Evolutionary conservation across 2,797 vertebrate species (phyloP).

Genomic region (Rousettus madagascariensis): DNA sequence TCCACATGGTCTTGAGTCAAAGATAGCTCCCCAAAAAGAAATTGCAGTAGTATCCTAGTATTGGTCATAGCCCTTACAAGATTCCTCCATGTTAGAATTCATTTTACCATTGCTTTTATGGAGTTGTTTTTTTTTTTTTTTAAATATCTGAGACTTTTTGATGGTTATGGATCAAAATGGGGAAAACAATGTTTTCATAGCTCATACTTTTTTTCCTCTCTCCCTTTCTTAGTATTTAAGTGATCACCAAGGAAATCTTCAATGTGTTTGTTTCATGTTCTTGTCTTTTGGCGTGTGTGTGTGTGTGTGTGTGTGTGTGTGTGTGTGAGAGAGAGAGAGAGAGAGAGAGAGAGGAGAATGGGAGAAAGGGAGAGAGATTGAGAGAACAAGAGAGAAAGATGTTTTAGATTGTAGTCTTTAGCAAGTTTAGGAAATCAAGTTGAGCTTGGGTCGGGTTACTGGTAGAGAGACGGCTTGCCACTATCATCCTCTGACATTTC

Average conservation of each 20-base stretch:
- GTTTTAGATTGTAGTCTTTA: constrained; percentile 44
- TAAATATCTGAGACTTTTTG: neutral
- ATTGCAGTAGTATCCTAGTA: too few relatives aligned
- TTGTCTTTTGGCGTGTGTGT: neutral
- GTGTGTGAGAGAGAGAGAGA: neutral
- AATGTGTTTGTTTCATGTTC: neutral
- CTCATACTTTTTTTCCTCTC: neutral
- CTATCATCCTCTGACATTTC: constrained; percentile 39
- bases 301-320: neutral
- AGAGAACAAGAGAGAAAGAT: neutral
- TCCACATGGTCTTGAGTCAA: neutral
- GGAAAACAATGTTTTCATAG: neutral
- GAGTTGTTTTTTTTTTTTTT: neutral
- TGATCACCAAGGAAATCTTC: neutral
- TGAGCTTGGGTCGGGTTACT: constrained; percentile 30
- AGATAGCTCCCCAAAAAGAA: neutral
- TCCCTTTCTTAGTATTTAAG: neutral
- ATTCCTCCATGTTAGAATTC: neutral
- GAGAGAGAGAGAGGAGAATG: neutral
- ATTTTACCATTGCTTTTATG: neutral
- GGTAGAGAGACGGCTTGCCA: constrained; percentile 1
- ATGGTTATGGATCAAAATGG: neutral
- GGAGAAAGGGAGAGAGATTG: too few relatives aligned
- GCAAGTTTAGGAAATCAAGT: constrained; percentile 37
- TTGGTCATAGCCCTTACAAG: neutral